Base-by-base conservation (phyloP, 2,113 vertebrate species). In the Erinaceus europaeus region DNA sequence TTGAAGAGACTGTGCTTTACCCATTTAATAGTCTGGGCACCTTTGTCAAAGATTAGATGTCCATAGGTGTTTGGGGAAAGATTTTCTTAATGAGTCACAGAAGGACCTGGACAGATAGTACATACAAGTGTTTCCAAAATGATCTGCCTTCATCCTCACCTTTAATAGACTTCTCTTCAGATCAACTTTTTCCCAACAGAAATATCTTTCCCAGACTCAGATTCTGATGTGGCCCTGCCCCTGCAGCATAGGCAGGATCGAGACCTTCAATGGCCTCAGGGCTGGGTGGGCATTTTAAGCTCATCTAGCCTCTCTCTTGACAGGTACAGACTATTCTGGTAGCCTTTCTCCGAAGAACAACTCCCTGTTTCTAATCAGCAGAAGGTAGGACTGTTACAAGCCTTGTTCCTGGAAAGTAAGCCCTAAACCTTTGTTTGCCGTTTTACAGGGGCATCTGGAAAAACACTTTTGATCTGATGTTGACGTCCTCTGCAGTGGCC, bases 361-460 rank as follows among this genome's bases (percentile, higher is more conserved):
- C 34, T 40, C 32, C 4, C 38, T 64, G 25, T 27, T 71, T 80
- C 57, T 27, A 65, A 72, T 38, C 29, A 69, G 25, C 52, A 72
- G 36, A 76, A 57, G 55, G 3, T 4, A 44, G 38, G 48, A 9
- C 42, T 81, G n/a, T 78, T 89, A 52, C 55, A 74, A 84, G 32
- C 79, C 1, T 62, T 78, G 64, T 61, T 90, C 77, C 61, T 78
- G 38, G 38, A 42, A 88, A 75, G 57, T 36, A 50, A 80, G 46
- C 23, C 5, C 25, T 25, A 23, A 11, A 68, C 50, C 62, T 38
- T 78, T 83, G 61, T 36, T 72, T 93, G 77, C 86, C 68, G 44
- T 55, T 89, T 89, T 57, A 27, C 69, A 79, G 86, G 34, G 72
- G 50, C 20, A 80, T 62, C 90, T 68, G 61, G 75, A 76, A 73